Evolutionary conservation across 1,140 invertebrate genomes (phyloP).

Genomic region (Hestina assimilis): DNA sequence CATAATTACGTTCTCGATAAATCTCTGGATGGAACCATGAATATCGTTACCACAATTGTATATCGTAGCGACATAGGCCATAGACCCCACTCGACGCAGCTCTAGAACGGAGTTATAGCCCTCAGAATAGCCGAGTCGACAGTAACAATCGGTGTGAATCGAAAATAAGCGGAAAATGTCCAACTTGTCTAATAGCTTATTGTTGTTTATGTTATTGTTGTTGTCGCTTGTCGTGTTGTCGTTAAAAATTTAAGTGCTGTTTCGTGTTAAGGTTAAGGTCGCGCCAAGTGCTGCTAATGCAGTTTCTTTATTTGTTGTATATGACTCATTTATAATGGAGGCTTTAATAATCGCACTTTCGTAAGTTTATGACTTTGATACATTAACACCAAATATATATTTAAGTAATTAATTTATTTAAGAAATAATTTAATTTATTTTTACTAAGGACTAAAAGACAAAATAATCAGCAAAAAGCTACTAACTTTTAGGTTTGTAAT

Average conservation of each 20-base stretch:
- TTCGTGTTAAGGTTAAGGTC: slow-evolving; percentile 34
- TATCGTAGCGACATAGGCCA: slow-evolving; percentile 56
- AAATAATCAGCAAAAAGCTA: no score
- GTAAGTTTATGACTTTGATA: slow-evolving; percentile 7
- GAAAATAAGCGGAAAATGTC: slow-evolving; percentile 75
- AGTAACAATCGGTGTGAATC: slow-evolving; percentile 72
- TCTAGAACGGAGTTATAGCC: slow-evolving; percentile 54
- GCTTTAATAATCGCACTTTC: slow-evolving; percentile 4
- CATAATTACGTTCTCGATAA: slow-evolving; percentile 68
- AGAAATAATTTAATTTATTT: no score
- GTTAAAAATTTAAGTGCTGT: slow-evolving; percentile 51
- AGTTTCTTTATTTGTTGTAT: slow-evolving; percentile 12
- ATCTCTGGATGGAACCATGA: slow-evolving; percentile 50
- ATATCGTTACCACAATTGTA: slow-evolving; percentile 15
- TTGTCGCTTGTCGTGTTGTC: slow-evolving; percentile 46
- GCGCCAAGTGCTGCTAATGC: slow-evolving; percentile 29
- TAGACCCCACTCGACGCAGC: slow-evolving; percentile 67
- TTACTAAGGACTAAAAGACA: no score
- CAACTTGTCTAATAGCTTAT: slow-evolving; percentile 73
- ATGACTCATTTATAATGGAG: neutral
- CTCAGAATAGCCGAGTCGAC: slow-evolving; percentile 48
- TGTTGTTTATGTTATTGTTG: slow-evolving; percentile 69
- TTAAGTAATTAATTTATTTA: neutral
- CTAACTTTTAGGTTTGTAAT: no score
- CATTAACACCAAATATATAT: neutral